Evolutionary conservation across 2,113 vertebrate genomes (phyloP).

Genomic region (Syngnathoides biaculeatus): DNA sequence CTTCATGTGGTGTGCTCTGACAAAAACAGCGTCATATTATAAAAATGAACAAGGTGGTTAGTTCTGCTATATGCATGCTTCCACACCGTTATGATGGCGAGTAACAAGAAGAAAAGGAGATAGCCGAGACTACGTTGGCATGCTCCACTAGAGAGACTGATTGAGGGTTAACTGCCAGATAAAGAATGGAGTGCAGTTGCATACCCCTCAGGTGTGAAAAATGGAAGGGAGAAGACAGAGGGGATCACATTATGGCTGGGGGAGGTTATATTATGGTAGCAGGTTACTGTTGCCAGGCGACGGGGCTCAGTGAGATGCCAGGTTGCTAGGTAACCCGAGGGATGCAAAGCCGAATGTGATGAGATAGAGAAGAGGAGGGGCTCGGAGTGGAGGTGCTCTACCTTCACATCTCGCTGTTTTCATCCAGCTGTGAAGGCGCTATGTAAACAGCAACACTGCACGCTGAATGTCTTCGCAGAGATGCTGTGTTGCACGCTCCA

Average conservation of each 20-base stretch:
- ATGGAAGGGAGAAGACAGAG: constrained; percentile 57
- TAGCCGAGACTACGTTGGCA: constrained; percentile 31
- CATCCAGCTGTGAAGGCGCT: constrained; percentile 41
- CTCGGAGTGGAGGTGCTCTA: constrained; percentile 42
- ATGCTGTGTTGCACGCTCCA: background rate
- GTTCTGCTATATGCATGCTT: constrained; percentile 54
- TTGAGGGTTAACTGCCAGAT: constrained; percentile 59
- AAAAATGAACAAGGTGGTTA: constrained; percentile 58
- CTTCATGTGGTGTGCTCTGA: constrained; percentile 48
- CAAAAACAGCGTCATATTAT: constrained; percentile 53
- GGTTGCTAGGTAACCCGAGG: constrained; percentile 74
- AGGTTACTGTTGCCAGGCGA: constrained; percentile 64
- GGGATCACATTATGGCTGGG: constrained; percentile 24
- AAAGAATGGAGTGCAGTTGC: constrained; percentile 44
- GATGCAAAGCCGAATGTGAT: constrained; percentile 68
- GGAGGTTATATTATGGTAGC: constrained; percentile 66
- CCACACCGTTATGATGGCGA: constrained; percentile 31
- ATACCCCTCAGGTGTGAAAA: constrained; percentile 73
- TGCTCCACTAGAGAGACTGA: constrained; percentile 47
- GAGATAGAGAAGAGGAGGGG: constrained; percentile 30
- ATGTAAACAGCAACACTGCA: background rate
- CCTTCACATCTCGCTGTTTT: constrained; percentile 44
- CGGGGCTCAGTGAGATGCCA: constrained; percentile 66
- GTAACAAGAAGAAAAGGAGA: constrained; percentile 31
- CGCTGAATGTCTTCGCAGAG: background rate